These are phyloP conservation scores for Montipora sp. DNA, from an alignment of 64 coral and sea anemone genomes.

Conservation along the genomic window DNA sequence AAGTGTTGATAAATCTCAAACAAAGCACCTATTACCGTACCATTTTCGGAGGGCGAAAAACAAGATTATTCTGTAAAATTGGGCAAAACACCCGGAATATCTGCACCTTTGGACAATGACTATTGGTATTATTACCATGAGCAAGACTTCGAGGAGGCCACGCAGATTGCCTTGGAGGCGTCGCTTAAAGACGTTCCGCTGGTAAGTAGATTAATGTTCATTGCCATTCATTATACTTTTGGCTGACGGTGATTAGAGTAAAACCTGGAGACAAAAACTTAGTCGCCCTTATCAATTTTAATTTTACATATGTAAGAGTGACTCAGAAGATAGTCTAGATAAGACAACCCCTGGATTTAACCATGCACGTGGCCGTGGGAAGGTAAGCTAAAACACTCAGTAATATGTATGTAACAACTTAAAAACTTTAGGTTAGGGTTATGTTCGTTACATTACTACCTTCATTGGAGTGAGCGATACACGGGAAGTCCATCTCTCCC, in stretches of 20 bases:
- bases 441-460: conserved; percentile 1
- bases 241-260: background rate
- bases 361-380: background rate
- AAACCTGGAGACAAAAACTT: conserved; percentile 2
- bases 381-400: background rate
- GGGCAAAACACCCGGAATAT: background rate
- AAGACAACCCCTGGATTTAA: background rate
- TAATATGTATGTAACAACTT: background rate
- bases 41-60: background rate
- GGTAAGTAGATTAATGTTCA: background rate
- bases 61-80: background rate
- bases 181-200: background rate
- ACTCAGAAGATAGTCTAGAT: background rate
- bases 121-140: background rate
- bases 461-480: background rate
- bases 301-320: background rate
- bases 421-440: conserved; percentile 1
- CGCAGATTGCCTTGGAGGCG: background rate
- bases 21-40: background rate
- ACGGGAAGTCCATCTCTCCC: background rate
- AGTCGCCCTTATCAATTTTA: background rate
- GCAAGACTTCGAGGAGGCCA: background rate
- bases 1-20: background rate
- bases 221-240: background rate
- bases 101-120: background rate